Evolutionary conservation across 2,888 invertebrate genomes (phyloP), one percentile per base, ranked within the genome.

Genomic region (Parelbella ahira): DNA sequence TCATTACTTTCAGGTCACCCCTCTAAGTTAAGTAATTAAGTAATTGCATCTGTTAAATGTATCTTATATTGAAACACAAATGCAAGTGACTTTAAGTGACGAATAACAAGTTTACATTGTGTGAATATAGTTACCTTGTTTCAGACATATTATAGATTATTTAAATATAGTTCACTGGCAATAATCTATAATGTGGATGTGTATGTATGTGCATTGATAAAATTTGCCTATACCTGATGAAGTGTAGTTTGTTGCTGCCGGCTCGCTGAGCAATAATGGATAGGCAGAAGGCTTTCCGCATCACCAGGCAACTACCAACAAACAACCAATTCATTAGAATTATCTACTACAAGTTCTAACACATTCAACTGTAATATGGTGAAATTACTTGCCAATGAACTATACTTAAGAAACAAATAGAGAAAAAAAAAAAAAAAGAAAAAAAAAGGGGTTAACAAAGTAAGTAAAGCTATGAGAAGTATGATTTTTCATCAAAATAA

Each of bases 241-340:
- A 88, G 88, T 78, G 88, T 83, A 87, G 88, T 84, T 87, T 88
- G 88, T 86, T 88, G 88, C 86, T 88, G 88, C 86, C 88, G 88
- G 86, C 87, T 87, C 88, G 88, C 88, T 87, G 88, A 88, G 88
- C 88, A 88, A 88, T 88, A 88, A 88, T 88, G 88, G 80, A 88
- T 88, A 79, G 88, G 88, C 87, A 88, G 88, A 87, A 88, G 88
- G 84, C 88, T 88, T 88, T 88, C 88, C 84, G 88, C 88, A 86
- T 88, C 88, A 87, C 88, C 88, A 86, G 88, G 88, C 88, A 88
- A 88, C 88, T 87, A 88, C 84, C 88, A 88, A 88, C 88, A 88
- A 87, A 87, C 81, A 88, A 87, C 83, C 80, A 80, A 82, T 82
- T 79, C 68, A 84, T 84, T 83, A 84, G 70, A 80, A 68, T 72